phyloP scores from a whole-genome alignment of 1,140 invertebrate species.

The Meloidogyne floridensis region DNA sequence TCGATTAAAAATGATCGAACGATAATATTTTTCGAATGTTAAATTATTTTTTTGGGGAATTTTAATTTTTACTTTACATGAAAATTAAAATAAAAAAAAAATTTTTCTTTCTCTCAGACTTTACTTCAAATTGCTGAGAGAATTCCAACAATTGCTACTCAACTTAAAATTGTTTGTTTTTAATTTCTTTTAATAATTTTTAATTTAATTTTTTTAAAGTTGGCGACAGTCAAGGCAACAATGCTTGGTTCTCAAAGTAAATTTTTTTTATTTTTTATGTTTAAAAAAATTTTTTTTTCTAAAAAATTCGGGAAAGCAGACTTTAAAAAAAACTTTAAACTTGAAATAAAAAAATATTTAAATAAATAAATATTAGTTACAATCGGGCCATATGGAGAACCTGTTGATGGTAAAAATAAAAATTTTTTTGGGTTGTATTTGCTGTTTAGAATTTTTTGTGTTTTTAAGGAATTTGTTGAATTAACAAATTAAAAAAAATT shows the following conservation, averaged over 20 bases:
- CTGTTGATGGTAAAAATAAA: conserved; percentile 61
- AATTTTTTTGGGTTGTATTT: not conserved
- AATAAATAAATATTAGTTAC: conserved; percentile 38
- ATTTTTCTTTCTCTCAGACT: conserved; percentile 72
- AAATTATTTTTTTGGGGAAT: too few species aligned
- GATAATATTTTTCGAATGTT: too few species aligned
- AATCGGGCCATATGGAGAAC: conserved; percentile 65
- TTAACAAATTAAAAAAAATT: not conserved
- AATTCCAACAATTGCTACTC: conserved; percentile 98
- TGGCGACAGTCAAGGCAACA: conserved; percentile 98
- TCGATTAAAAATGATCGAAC: too few species aligned
- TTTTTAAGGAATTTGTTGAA: not conserved
- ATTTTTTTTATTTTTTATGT: conserved; percentile 15
- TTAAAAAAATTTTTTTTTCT: not conserved
- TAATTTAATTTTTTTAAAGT: conserved; percentile 34
- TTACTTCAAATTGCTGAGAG: conserved; percentile 97
- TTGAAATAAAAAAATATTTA: conserved; percentile 25
- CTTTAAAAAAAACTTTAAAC: not conserved
- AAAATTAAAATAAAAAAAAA: not conserved
- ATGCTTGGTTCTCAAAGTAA: conserved; percentile 98
- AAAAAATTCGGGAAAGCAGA: not conserved
- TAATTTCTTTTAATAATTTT: not conserved
- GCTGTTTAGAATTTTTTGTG: not conserved
- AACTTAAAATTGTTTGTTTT: conserved; percentile 80
- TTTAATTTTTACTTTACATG: too few species aligned